These are phyloP conservation scores for Drosophila emarginata DNA, from an alignment of 2,888 invertebrate species.

Conservation along the genomic window DNA sequence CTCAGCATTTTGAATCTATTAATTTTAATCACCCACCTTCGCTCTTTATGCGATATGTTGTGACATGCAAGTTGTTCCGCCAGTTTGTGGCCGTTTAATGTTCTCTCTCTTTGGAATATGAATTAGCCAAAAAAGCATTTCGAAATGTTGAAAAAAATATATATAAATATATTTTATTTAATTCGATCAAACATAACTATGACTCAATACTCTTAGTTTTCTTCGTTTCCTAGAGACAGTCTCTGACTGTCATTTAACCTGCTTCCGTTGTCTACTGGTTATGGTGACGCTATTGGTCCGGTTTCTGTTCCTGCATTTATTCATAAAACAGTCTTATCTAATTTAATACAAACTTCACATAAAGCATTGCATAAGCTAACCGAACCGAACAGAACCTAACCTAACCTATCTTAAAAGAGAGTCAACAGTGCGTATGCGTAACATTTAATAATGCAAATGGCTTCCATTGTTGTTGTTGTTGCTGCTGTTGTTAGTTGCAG, in stretches of 20 bases:
- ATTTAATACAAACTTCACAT: conserved; percentile 29
- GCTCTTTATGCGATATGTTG: conserved; percentile 6
- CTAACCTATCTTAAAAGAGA: conserved; percentile 39
- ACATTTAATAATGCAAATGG: conserved; percentile 66
- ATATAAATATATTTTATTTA: neutral
- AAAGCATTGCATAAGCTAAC: conserved; percentile 28
- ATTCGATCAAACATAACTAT: conserved; percentile 1
- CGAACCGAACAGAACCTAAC: neutral
- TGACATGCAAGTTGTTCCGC: neutral
- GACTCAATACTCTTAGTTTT: neutral
- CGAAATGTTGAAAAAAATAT: neutral
- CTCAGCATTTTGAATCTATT: too few relatives aligned
- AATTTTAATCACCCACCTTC: too few relatives aligned
- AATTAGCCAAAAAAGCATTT: conserved; percentile 2
- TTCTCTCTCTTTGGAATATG: neutral
- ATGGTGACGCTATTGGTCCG: too few relatives aligned
- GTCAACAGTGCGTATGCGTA: conserved; percentile 60
- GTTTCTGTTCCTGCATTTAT: too few relatives aligned
- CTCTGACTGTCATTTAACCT: neutral
- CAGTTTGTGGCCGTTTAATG: conserved; percentile 8
- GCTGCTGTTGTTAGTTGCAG: conserved; percentile 9
- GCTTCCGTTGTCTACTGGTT: conserved; percentile 33
- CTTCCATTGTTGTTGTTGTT: neutral
- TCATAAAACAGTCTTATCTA: conserved; percentile 33
- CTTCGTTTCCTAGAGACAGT: neutral